These are phyloP conservation scores for Propithecus coquereli DNA, from an alignment of 2,113 vertebrate species.

Conservation along the genomic window DNA sequence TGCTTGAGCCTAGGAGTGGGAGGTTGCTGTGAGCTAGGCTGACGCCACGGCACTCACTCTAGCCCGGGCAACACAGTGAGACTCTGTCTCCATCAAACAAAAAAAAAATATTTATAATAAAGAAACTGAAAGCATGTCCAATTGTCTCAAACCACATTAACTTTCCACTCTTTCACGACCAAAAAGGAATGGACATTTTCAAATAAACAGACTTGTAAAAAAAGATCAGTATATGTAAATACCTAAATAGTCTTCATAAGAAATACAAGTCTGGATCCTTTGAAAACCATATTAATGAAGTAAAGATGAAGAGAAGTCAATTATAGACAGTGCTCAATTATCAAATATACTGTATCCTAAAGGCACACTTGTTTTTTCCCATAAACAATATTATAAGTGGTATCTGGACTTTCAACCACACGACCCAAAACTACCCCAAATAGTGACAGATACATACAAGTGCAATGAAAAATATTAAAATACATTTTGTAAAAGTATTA, in stretches of 20 bases:
- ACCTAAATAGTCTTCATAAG: neutral
- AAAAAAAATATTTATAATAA: neutral
- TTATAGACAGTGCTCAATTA: neutral
- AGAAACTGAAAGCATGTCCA: neutral
- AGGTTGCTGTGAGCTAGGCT: too few species aligned
- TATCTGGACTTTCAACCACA: neutral
- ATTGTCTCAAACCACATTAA: neutral
- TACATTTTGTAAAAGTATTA: neutral
- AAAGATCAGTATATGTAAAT: neutral
- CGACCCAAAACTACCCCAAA: neutral
- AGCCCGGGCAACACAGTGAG: too few species aligned
- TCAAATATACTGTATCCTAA: neutral
- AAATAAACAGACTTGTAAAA: neutral
- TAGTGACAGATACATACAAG: neutral
- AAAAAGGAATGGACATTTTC: neutral
- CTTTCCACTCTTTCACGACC: neutral
- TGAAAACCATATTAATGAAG: neutral
- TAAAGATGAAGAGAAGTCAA: neutral
- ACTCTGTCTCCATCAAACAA: too few species aligned
- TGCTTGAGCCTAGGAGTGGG: too few species aligned
- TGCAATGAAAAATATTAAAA: neutral
- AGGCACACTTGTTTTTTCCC: neutral
- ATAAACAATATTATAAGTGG: neutral
- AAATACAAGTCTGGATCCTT: neutral
- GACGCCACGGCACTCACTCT: too few species aligned